Evolutionary conservation across 2,113 vertebrate species (phyloP).

Genomic region (Sebastes fasciatus): DNA sequence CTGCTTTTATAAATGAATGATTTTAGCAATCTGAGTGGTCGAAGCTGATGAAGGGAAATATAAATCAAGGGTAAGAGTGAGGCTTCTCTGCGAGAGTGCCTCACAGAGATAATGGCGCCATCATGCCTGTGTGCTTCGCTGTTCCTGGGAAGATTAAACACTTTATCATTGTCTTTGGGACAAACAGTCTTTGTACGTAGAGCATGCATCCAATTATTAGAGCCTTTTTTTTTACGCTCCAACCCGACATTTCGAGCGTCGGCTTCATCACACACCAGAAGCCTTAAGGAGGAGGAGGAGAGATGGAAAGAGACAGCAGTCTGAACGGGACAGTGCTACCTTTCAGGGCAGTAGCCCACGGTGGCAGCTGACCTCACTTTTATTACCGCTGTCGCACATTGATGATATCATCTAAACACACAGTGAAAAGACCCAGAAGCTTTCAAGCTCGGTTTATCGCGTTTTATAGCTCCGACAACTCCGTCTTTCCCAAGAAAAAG

Average conservation of each 20-base stretch:
- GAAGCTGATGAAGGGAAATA: constrained; percentile 77
- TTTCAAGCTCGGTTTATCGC: constrained; percentile 67
- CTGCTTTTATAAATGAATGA: constrained; percentile 76
- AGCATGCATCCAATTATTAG: constrained; percentile 64
- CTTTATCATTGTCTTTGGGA: constrained; percentile 83
- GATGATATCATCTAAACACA: constrained; percentile 72
- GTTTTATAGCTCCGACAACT: constrained; percentile 63
- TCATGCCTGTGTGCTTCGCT: constrained; percentile 71
- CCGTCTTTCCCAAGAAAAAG: constrained; percentile 41
- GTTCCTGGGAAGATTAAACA: constrained; percentile 82
- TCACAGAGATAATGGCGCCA: constrained; percentile 78
- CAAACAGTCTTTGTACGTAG: constrained; percentile 52
- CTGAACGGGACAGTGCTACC: constrained; percentile 60
- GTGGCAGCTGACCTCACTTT: constrained; percentile 72
- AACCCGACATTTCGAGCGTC: constrained; percentile 39
- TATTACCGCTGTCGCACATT: constrained; percentile 63
- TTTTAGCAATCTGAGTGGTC: constrained; percentile 76
- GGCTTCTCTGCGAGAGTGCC: constrained; percentile 61
- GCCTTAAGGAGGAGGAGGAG: constrained; percentile 5
- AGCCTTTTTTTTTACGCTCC: constrained; percentile 33
- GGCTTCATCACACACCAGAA: constrained; percentile 40
- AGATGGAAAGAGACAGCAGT: constrained; percentile 50
- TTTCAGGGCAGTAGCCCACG: constrained; percentile 50
- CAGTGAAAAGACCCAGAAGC: constrained; percentile 56
- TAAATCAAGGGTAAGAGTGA: constrained; percentile 75